These are phyloP conservation scores for Lanius ludovicianus DNA, from an alignment of 2,113 vertebrate genomes.

Conservation along the genomic window DNA sequence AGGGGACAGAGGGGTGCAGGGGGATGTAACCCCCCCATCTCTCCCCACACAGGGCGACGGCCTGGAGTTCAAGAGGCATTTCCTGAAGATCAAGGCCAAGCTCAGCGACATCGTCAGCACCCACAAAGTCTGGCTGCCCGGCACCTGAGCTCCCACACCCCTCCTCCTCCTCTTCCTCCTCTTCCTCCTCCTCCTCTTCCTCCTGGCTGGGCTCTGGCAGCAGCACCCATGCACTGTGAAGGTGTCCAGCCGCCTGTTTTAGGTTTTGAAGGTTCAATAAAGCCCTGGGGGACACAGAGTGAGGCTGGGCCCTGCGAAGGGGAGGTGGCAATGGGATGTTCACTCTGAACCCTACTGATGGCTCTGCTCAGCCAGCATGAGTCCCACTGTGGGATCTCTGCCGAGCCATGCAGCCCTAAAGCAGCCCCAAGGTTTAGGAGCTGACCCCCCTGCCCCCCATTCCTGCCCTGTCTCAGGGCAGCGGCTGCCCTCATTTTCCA, in stretches of 20 bases:
- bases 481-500: slow-evolving; percentile 7
- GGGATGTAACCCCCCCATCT: rapidly evolving
- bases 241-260: neutral
- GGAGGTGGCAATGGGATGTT: rapidly evolving
- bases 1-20: neutral
- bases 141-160: slow-evolving; percentile 63
- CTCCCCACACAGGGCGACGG: slow-evolving; percentile 84
- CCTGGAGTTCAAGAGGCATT: slow-evolving; percentile 94
- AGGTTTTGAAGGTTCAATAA: slow-evolving; percentile 4
- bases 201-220: neutral
- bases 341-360: neutral
- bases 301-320: neutral
- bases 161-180: neutral
- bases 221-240: rapidly evolving
- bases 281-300: neutral
- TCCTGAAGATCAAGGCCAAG: slow-evolving; percentile 92
- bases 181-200: neutral
- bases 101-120: slow-evolving; percentile 86
- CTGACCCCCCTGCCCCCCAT: neutral
- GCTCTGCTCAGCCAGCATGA: rapidly evolving
- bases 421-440: neutral
- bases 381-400: rapidly evolving
- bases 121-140: slow-evolving; percentile 83
- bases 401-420: neutral
- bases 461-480: neutral